These are phyloP conservation scores for Cryptocephalus primarius DNA, from an alignment of 2,888 invertebrate genomes.

Conservation along the genomic window DNA sequence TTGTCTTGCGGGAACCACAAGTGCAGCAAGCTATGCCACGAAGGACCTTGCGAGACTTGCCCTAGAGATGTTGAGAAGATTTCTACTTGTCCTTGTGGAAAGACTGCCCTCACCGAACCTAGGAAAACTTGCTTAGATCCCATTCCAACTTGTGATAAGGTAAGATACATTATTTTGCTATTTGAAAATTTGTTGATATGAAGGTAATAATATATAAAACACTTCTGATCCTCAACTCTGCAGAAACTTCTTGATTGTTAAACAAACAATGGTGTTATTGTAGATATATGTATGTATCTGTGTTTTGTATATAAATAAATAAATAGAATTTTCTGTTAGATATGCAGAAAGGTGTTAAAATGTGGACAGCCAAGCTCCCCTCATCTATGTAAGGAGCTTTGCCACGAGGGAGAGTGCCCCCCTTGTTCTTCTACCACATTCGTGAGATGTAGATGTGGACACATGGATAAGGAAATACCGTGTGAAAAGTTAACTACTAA, in stretches of 20 bases:
- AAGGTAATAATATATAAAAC: no score
- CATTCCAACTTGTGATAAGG: constrained; percentile 67
- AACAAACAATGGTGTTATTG: no score
- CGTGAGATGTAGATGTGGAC: constrained; percentile 76
- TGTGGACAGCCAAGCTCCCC: constrained; percentile 57
- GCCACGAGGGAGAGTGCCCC: constrained; percentile 66
- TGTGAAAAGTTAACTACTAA: constrained; percentile 61
- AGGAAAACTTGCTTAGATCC: constrained; percentile 68
- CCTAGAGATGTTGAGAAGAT: constrained; percentile 48
- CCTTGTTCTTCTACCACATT: constrained; percentile 64
- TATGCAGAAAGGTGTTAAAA: constrained; percentile 51
- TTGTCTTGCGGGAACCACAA: constrained; percentile 60
- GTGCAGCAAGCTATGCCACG: constrained; percentile 49
- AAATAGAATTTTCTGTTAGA: constrained; percentile 22
- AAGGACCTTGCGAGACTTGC: constrained; percentile 56
- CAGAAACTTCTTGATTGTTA: no score
- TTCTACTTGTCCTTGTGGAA: constrained; percentile 67
- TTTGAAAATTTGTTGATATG: no score
- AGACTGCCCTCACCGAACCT: constrained; percentile 39
- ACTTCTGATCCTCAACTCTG: no score
- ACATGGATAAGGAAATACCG: constrained; percentile 69
- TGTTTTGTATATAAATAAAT: not conserved
- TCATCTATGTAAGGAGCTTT: constrained; percentile 57
- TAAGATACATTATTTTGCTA: constrained; percentile 28
- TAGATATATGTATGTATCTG: not conserved